Base-by-base conservation (phyloP, 2,797 vertebrate species). In the Phyllotis vaccarum region DNA sequence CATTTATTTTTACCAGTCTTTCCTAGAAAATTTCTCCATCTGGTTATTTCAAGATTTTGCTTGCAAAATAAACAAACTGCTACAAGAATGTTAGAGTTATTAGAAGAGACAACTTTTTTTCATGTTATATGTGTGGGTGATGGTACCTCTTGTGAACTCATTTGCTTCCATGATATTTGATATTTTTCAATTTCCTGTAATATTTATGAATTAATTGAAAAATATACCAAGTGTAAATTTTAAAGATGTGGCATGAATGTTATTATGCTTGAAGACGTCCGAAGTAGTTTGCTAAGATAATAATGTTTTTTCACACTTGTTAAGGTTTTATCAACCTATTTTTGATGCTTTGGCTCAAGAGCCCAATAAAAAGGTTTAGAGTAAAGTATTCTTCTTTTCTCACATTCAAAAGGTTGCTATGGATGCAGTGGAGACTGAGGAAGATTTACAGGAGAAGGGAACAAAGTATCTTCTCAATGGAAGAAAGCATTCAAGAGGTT, bases 21-120 rank as follows among this genome's bases (percentile, higher is more conserved):
- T 95, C 62, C 56, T 76, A 75, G 91, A 85, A 92, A 68, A 93
- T 27, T 81, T 64, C 74, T 93, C 96, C 88, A 74, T 58, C 79
- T 86, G 86, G 66, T 94, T 96, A 82, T 52, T 93, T 94, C 72
- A 93, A 87, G 19, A 62, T 34, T 97, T n/a, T 95, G 85, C 76
- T 76, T 94, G 86, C 81, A 82, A 97, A 98, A 91, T 96, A 93
- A 54, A 92, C 40, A 58, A 68, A 29, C 2, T 62, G 83, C 74
- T 81, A 29, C 29, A 72, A 46, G 86, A 81, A 56, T 87, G 46
- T 94, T 74, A 92, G 54, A 40, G 24, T 54, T 75, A 31, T n/a
- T 97, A 90, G 85, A 29, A 95, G 37, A 5, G 11, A 75, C 60
- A 83, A 75, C 92, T 19, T 29, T 66, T 79, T 5, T 75, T 68